Conservation (phyloP, 2,888 invertebrate species). For the Cataglyphis livida region DNA sequence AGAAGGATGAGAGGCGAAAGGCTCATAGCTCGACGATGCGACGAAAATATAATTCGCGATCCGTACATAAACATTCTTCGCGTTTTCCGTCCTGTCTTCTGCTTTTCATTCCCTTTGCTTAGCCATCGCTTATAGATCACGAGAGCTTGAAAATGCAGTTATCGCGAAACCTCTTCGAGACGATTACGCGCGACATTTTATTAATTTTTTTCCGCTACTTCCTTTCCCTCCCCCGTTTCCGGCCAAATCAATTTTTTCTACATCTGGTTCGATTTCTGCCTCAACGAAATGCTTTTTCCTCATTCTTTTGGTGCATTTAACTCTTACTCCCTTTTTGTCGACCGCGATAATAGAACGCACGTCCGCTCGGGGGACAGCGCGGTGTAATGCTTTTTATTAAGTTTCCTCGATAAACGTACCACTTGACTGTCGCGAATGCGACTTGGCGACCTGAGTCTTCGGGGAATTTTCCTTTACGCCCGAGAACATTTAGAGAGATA, state of each 20-base stretch:
- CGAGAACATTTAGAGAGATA: conserved; percentile 44
- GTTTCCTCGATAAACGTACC: conserved; percentile 47
- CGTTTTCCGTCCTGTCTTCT: background rate
- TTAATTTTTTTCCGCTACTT: conserved; percentile 35
- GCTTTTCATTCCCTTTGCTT: conserved; percentile 28
- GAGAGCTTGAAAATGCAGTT: conserved; percentile 47
- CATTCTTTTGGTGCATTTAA: conserved; percentile 4
- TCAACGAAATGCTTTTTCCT: conserved; percentile 23
- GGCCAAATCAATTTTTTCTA: conserved; percentile 31
- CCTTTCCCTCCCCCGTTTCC: background rate
- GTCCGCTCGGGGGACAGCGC: background rate
- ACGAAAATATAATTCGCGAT: conserved; percentile 37
- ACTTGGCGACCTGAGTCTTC: conserved; percentile 41
- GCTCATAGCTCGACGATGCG: conserved; percentile 13
- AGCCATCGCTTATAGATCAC: conserved; percentile 47
- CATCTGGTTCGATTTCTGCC: conserved; percentile 30
- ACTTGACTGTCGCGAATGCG: conserved; percentile 49
- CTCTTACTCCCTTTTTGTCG: background rate
- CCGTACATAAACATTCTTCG: conserved; percentile 44
- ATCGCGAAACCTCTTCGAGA: conserved; percentile 31
- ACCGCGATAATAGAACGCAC: conserved; percentile 35
- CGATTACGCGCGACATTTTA: conserved; percentile 42
- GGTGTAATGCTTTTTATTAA: conserved; percentile 51
- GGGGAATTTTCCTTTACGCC: conserved; percentile 46
- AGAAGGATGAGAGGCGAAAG: background rate